Evolutionary conservation across 1,140 invertebrate species (phyloP).

Genomic region (Acromyrmex charruanus): DNA sequence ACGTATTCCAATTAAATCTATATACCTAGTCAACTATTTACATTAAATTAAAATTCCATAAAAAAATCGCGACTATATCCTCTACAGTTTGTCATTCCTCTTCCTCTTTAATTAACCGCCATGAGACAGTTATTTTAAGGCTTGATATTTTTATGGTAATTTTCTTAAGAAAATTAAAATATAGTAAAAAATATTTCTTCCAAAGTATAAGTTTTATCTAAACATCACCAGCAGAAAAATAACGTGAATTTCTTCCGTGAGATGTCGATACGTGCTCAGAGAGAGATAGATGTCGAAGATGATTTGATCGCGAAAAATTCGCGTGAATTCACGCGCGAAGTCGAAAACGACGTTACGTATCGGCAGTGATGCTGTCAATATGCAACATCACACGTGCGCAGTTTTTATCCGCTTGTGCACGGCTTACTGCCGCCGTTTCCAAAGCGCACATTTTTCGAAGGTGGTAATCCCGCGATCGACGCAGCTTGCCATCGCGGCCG

Average conservation of each 20-base stretch:
- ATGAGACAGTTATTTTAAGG: too few species aligned
- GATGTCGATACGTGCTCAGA: neutral
- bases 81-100: too few species aligned
- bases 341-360: slow-evolving; percentile 29
- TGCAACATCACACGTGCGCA: slow-evolving; percentile 21
- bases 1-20: too few species aligned
- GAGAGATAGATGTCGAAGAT: slow-evolving; percentile 35
- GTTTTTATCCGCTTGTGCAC: slow-evolving; percentile 51
- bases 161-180: neutral
- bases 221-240: neutral
- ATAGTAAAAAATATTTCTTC: neutral
- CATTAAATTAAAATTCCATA: too few species aligned
- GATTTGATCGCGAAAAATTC: slow-evolving; percentile 39
- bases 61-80: too few species aligned
- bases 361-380: slow-evolving; percentile 31
- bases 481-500: slow-evolving; percentile 19
- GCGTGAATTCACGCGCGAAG: slow-evolving; percentile 31
- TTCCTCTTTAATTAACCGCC: too few species aligned
- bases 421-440: slow-evolving; percentile 47
- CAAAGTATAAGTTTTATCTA: neutral
- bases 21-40: too few species aligned
- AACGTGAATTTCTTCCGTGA: slow-evolving; percentile 9
- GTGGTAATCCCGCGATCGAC: slow-evolving; percentile 53
- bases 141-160: neutral
- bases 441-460: slow-evolving; percentile 40